Evolutionary conservation across 2,113 vertebrate species (phyloP).

Genomic region (Burhinus bistriatus): DNA sequence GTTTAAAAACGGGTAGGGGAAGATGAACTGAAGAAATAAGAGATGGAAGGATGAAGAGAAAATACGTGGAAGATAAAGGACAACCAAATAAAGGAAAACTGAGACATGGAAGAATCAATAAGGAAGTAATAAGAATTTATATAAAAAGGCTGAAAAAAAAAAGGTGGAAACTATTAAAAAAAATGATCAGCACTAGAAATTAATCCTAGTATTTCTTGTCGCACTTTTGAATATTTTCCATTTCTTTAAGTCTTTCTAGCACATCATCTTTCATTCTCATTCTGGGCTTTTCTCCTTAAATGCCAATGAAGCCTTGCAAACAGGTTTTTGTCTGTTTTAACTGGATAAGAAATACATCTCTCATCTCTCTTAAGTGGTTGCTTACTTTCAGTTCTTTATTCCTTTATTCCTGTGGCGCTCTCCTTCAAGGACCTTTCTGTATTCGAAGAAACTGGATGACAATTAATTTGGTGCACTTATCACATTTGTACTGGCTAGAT

Average conservation of each 20-base stretch:
- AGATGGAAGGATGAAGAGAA: neutral
- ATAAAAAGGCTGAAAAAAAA: neutral
- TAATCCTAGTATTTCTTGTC: neutral
- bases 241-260: neutral
- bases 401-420: neutral
- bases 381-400: slow-evolving; percentile 16
- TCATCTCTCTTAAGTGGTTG: neutral
- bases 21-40: neutral
- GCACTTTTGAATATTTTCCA: neutral
- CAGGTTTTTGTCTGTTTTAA: neutral
- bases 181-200: neutral
- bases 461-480: slow-evolving; percentile 40
- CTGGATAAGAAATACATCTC: neutral
- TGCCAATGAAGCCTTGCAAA: neutral
- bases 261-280: neutral
- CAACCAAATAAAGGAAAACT: neutral
- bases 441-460: slow-evolving; percentile 1
- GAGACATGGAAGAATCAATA: neutral
- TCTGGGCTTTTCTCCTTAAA: slow-evolving; percentile 13
- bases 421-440: slow-evolving; percentile 28
- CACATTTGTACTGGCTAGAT: neutral
- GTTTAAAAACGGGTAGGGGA: neutral
- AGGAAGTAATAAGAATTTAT: neutral
- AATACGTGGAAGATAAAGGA: neutral
- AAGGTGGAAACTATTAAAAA: neutral